phyloP scores from a whole-genome alignment of 2,888 invertebrate genomes.

The Oithona nana region DNA sequence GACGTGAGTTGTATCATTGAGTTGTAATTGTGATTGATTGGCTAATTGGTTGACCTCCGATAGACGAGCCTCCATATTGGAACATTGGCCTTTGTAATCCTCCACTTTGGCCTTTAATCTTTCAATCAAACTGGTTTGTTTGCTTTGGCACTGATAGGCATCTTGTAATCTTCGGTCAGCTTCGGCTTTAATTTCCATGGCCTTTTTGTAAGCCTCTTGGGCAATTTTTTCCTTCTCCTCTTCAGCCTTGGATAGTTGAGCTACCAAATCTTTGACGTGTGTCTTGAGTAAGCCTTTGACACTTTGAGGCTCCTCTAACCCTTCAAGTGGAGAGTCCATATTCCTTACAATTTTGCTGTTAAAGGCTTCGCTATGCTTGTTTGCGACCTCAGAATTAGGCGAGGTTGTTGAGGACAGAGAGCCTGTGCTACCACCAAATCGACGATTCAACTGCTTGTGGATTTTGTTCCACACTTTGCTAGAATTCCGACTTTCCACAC shows the following conservation, averaged over 20 bases:
- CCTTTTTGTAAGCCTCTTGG: constrained; percentile 7
- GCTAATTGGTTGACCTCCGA: not conserved
- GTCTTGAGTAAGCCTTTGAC: not conserved
- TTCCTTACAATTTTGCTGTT: not conserved
- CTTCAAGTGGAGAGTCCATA: not conserved
- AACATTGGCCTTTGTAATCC: not conserved
- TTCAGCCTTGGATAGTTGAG: not conserved
- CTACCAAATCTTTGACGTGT: constrained; percentile 2
- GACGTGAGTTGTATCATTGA: not conserved
- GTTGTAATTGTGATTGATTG: not conserved
- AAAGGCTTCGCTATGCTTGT: no score
- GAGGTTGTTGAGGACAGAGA: not conserved
- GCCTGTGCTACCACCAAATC: not conserved
- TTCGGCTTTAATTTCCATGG: not conserved
- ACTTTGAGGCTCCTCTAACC: not conserved
- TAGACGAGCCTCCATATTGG: not conserved
- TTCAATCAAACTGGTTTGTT: not conserved
- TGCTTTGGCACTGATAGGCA: not conserved
- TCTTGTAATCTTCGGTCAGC: not conserved
- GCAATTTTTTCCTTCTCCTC: constrained; percentile 9
- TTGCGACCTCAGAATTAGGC: not conserved
- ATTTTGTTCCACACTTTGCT: not conserved
- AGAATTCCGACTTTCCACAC: not conserved
- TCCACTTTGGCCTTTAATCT: not conserved
- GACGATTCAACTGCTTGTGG: not conserved